Evolutionary conservation across 2,888 invertebrate species (phyloP), one percentile per base, ranked within the genome.

Genomic region (Xylophagus ater): DNA sequence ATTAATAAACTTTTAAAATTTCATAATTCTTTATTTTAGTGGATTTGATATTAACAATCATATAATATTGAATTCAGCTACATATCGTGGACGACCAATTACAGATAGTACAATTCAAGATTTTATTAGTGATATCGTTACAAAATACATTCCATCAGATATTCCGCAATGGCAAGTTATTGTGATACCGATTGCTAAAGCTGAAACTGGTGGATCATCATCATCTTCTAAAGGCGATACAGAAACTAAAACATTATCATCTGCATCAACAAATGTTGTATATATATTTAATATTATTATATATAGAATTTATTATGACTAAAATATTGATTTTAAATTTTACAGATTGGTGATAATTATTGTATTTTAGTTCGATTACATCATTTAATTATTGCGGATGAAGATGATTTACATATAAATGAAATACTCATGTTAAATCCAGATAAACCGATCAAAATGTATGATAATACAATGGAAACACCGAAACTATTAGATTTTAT

Each of bases 141-240:
- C 81, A 3, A 85, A 84, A 64, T 82, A 81, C 56, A 72, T 87
- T 39, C 76, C 82, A 5, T 65, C 67, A 2, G 76, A 78, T 37
- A 68, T 76, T 40, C 77, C 87, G 0, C 85, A 85, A 10, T 87
- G 87, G 87, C 86, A 87, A 56, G 74, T 85, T 37, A 74, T 78
- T 25, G 69, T 85, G 2, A 80, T 86, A 51, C 81, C 81, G 1
- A 67, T n/a, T n/a, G n/a, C n/a, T n/a, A n/a, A n/a, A n/a, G n/a
- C n/a, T n/a, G n/a, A n/a, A n/a, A n/a, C n/a, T n/a, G n/a, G n/a
- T n/a, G 14, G 33, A 9, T 53, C 55, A 10, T 33, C 50, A n/a
- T 36, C 24, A 7, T 28, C 34, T 12, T 28, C 39, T n/a, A n/a
- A n/a, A n/a, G n/a, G n/a, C n/a, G n/a, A n/a, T n/a, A 19, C 18